Base-by-base conservation (phyloP, 23 tunicate species). In the Clavelina lepadiformis region DNA sequence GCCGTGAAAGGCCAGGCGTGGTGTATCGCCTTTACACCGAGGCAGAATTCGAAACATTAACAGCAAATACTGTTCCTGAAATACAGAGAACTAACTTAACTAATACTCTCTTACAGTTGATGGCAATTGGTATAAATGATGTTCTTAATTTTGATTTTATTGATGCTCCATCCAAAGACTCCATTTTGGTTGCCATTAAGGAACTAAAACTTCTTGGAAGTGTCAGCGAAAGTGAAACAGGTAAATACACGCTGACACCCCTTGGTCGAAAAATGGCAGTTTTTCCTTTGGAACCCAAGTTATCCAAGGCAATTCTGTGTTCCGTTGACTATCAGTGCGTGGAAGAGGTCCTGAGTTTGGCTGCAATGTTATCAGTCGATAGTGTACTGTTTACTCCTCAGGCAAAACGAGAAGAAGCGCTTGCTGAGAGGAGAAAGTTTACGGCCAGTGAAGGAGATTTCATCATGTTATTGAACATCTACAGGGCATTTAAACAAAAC, bases 381-480 rank as follows among this genome's bases (percentile, higher is more conserved):
- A 89, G 89, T 51, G 69, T 89, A 1, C 11, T 81, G 57, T 68
- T 71, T 68, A 76, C 81, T 33, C 89, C 97, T 7, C 77, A 77
- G 11, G 49, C 63, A 1, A 81, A 81, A 47, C 71, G 71, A 28
- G 83, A 81, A 11, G 89, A 73, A 52, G 97, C 97, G 2, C 25
- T 28, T 2, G 80, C 73, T n/a, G 75, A 57, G 1, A 49, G 74
- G 29, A 55, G 61, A 38, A 81, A 81, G 54, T 89, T 89, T 45
- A 57, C 74, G 1, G 71, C 97, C 1, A 89, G 87, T 36, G 97
- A 80, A 63, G 97, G 97, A 1, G 97, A 89, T 56, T 78, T 74
- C 63, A 44, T 71, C 47, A 89, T 71, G 97, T 63, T 89, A 25
- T 35, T 89, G 0, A 89, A 89, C 56, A 62, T 89, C 27, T 89